Evolutionary conservation across 2,113 vertebrate genomes (phyloP), one percentile per base, ranked within the genome.

Genomic region (Dipodomys merriami): DNA sequence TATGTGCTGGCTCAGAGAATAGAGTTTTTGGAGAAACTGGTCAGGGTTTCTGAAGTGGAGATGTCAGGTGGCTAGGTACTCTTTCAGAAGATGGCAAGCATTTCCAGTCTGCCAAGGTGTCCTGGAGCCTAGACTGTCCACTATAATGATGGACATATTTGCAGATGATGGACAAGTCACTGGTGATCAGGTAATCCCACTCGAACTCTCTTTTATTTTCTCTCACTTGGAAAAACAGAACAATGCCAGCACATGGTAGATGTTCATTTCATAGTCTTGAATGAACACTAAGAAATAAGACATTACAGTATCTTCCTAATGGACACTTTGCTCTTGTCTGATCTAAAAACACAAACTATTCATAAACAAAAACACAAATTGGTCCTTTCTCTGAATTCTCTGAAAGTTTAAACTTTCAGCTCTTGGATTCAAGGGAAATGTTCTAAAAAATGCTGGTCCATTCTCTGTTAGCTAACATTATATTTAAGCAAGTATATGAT

Each of bases 341-440:
- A 64, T 53, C 33, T 9, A 35, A 19, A 69, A 91, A 25, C 23
- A 49, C 65, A 86, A 73, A 76, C 13, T 27, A 8, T 33, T 18
- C 76, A 46, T 18, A 44, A 35, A 90, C 53, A 57, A 29, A 78
- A 57, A 86, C 35, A 57, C n/a, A 33, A 46, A 83, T 12, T 35
- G 10, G 22, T 16, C 53, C 49, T 25, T 76, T 85, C 20, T 69
- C 35, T 67, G 30, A 62, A 64, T 69, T 74, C n/a, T 27, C 29
- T 68, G 98, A 39, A 39, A 39, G 39, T 39, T 99, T 88, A 7
- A 10, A 6, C 76, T 83, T 91, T 84, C 46, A 68, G 16, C 33
- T 67, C 71, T 62, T 29, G 16, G 9, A 33, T 39, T 57, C 18
- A 53, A 8, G 57, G 81, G 81, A 71, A 81, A 62, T n/a, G 2